These are phyloP conservation scores for Paralinhomoeus sp. DNA, from an alignment of 2,888 invertebrate species.

Conservation along the genomic window DNA sequence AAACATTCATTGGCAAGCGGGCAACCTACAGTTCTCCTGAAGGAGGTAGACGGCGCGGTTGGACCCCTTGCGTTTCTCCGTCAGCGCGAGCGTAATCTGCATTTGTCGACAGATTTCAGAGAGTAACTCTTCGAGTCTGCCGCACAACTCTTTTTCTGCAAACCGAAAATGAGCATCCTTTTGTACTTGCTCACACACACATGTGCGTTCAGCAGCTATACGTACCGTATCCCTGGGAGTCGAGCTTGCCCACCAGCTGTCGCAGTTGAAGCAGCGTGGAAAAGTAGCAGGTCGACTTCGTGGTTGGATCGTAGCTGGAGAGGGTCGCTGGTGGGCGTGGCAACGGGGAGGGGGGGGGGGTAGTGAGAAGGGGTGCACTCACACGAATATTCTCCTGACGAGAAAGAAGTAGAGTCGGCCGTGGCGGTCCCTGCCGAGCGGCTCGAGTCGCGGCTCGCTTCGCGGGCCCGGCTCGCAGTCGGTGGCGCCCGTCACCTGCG, in stretches of 20 bases:
- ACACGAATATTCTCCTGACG: conserved; percentile 71
- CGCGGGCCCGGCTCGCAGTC: conserved; percentile 77
- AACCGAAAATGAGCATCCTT: no score
- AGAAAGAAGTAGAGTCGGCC: conserved; percentile 95
- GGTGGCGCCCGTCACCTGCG: conserved; percentile 58
- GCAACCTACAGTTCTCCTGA: no score
- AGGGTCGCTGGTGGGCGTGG: no score
- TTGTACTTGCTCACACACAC: no score
- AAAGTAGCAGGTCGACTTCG: no score
- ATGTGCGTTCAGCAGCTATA: no score
- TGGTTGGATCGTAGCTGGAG: no score
- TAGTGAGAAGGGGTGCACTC: no score
- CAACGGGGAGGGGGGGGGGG: no score
- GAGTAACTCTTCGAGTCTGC: conserved; percentile 4
- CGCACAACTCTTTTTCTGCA: no score
- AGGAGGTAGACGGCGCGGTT: no score
- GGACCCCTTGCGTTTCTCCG: conserved; percentile 10
- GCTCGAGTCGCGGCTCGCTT: conserved; percentile 77
- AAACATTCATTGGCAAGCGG: no score
- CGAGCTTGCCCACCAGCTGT: conserved; percentile 46
- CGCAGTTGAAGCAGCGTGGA: conserved; percentile 59
- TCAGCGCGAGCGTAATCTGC: conserved; percentile 13
- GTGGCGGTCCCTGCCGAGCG: conserved; percentile 78
- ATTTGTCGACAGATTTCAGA: neutral
- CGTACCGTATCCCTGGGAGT: neutral